phyloP scores from a whole-genome alignment of 2,888 invertebrate genomes.

The Leptinotarsa rubiginosa region DNA sequence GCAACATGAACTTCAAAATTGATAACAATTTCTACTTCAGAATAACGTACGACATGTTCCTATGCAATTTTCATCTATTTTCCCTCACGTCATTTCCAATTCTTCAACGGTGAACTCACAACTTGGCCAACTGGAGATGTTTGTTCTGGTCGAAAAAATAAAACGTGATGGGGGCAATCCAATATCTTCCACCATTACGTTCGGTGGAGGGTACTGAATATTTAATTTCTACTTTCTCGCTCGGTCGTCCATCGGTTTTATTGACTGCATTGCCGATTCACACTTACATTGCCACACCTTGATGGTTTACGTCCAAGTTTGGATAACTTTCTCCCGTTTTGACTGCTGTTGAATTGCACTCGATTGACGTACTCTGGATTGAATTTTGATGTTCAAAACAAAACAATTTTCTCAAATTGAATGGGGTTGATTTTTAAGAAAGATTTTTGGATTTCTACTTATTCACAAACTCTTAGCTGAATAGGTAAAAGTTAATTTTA shows the following conservation, averaged over 20 bases:
- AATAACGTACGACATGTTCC: not conserved
- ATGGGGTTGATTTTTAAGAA: too few relatives aligned
- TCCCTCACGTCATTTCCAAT: not conserved
- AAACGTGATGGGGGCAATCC: constrained; percentile 25
- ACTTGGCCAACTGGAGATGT: constrained; percentile 15
- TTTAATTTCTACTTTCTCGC: constrained; percentile 56
- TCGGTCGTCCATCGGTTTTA: constrained; percentile 56
- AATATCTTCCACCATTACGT: constrained; percentile 11
- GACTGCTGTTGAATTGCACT: not conserved
- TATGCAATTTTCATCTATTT: not conserved
- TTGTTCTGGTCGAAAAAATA: constrained; percentile 17
- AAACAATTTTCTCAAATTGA: too few relatives aligned
- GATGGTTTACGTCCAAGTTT: constrained; percentile 34
- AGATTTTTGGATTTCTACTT: too few relatives aligned
- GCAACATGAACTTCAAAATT: too few relatives aligned
- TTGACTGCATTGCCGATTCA: constrained; percentile 54
- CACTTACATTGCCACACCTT: constrained; percentile 49
- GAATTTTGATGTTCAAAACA: not conserved
- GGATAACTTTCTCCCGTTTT: not conserved
- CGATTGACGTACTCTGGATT: not conserved
- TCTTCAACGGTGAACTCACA: not conserved
- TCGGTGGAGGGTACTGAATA: constrained; percentile 47
- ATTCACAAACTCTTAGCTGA: too few relatives aligned
- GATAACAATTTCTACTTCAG: not conserved
- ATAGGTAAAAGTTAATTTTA: too few relatives aligned